Base-by-base conservation (phyloP, 2,113 vertebrate genomes). In the Mustela nigripes region DNA sequence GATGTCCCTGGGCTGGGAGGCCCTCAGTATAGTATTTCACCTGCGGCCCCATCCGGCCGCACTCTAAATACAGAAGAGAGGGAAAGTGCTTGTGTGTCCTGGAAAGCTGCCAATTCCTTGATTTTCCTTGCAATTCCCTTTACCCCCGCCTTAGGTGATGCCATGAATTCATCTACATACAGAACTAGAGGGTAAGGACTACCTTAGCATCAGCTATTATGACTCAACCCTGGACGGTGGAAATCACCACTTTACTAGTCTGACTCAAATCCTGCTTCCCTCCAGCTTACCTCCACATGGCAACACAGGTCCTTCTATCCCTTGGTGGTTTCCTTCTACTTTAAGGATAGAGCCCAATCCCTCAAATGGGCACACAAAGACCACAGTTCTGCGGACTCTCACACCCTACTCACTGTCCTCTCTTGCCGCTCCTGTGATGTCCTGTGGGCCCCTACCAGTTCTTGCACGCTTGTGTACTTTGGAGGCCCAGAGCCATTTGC, bases 291-390 rank as follows among this genome's bases (percentile, higher is more conserved):
- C 63, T 60, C 36, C 11, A 63, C 21, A 31, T 6, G 82, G 12
- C 26, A 65, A 11, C 36, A 71, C 24, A 53, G 22, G 50, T 42
- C n/a, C 26, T 79, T 74, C 53, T n/a, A 65, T 45, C 18, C 21
- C 76, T 94, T 1, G 1, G 53, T 16, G 45, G 16, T 42, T 69
- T 15, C 80, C 18, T 15, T 65, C 39, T 60, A n/a, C 7, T 42
- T 87, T 81, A 53, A 58, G 19, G 24, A 63, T 62, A 36, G 85
- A 84, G 26, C 4, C 65, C 15, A 19, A 1, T 5, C 50, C 94
- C 60, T 94, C 69, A 39, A 86, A 88, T 83, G 45, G 18, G 14
- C 65, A 97, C 62, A 63, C 42, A 33, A n/a, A 96, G 33, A 36
- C 42, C 56, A 93, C 50, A 45, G 0, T 42, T 21, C 22, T 48